These are phyloP conservation scores for Cherax destructor DNA, from an alignment of 1,140 invertebrate species.

Conservation along the genomic window DNA sequence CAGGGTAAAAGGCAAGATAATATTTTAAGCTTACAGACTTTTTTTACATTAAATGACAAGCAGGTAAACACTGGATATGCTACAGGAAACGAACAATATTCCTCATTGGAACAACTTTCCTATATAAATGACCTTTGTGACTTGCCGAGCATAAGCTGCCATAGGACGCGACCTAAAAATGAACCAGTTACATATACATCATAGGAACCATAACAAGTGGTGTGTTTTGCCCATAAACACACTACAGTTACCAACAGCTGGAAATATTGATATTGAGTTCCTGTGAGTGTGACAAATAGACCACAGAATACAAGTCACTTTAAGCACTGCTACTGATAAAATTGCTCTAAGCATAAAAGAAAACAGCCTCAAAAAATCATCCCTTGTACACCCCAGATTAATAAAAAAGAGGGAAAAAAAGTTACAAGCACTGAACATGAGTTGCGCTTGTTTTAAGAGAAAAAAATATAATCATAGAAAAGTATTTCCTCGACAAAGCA, in stretches of 20 bases:
- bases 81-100: constrained; percentile 29
- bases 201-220: constrained; percentile 59
- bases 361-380: constrained; percentile 50
- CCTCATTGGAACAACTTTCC: constrained; percentile 32
- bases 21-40: constrained; percentile 16
- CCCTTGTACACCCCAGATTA: constrained; percentile 12
- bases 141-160: constrained; percentile 43
- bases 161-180: constrained; percentile 28
- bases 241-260: constrained; percentile 43
- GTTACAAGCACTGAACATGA: background rate
- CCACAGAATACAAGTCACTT: constrained; percentile 36
- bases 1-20: constrained; percentile 43
- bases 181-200: constrained; percentile 34
- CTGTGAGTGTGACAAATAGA: constrained; percentile 41
- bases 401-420: constrained; percentile 7
- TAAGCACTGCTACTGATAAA: constrained; percentile 56
- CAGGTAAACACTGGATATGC: constrained; percentile 31
- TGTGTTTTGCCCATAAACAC: constrained; percentile 33
- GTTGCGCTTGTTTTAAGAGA: background rate
- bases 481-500: constrained; percentile 24
- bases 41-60: constrained; percentile 42
- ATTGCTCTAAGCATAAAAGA: constrained; percentile 51
- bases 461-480: constrained; percentile 11
- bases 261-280: constrained; percentile 47
- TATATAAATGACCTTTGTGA: constrained; percentile 51